These are phyloP conservation scores for Paraescarpia echinospica DNA, from an alignment of 1,140 invertebrate genomes.

Conservation along the genomic window DNA sequence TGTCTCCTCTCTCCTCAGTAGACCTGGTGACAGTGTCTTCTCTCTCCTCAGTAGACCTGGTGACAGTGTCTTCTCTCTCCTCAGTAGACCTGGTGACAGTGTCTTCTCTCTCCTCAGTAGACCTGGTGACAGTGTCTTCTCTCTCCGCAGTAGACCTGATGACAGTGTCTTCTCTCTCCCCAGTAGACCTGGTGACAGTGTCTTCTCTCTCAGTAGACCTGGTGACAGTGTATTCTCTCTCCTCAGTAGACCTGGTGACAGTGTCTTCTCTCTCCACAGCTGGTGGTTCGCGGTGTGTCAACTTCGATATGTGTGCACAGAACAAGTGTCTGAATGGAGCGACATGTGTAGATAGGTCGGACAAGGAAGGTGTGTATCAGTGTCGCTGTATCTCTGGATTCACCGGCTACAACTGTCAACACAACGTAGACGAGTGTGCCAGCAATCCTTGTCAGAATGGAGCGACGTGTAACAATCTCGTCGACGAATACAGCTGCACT, in stretches of 20 bases:
- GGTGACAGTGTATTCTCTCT: too few relatives aligned
- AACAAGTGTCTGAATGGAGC: conserved; percentile 35
- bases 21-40: too few relatives aligned
- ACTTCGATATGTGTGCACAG: conserved; percentile 68
- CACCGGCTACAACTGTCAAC: conserved; percentile 85
- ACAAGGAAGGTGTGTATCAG: conserved; percentile 67
- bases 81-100: too few relatives aligned
- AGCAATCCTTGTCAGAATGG: conserved; percentile 81
- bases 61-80: too few relatives aligned
- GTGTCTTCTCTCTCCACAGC: not conserved
- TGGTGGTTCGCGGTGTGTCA: conserved; percentile 49
- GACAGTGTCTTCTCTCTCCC: too few relatives aligned
- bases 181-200: too few relatives aligned
- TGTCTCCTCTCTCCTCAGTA: too few relatives aligned
- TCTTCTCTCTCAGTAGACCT: too few relatives aligned
- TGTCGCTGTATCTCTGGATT: conserved; percentile 86
- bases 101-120: too few relatives aligned
- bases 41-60: too few relatives aligned
- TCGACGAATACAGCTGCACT: not conserved
- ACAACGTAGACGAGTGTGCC: conserved; percentile 87
- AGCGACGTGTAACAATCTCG: conserved; percentile 69
- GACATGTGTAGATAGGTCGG: conserved; percentile 60
- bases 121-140: too few relatives aligned
- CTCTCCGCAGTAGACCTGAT: too few relatives aligned
- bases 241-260: not conserved